These are phyloP conservation scores for Brotula barbata DNA, from an alignment of 2,797 vertebrate genomes.

Conservation along the genomic window DNA sequence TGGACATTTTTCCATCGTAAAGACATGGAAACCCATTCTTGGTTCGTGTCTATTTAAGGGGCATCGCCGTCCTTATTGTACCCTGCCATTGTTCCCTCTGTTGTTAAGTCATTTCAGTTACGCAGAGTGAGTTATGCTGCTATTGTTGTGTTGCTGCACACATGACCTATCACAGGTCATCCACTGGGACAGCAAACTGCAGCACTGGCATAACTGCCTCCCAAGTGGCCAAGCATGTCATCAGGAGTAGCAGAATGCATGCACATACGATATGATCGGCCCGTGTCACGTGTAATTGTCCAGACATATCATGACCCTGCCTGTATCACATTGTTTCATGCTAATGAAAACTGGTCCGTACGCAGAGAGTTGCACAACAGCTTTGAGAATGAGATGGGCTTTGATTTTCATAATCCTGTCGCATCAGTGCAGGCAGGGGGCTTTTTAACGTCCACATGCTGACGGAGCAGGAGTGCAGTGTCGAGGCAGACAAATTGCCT, in stretches of 20 bases:
- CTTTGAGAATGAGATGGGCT: slow-evolving; percentile 65
- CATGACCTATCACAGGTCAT: slow-evolving; percentile 61
- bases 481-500: slow-evolving; percentile 53
- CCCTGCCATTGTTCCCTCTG: slow-evolving; percentile 35
- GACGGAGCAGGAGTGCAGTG: slow-evolving; percentile 62
- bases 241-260: slow-evolving; percentile 46
- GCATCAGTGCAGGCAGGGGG: slow-evolving; percentile 57
- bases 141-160: slow-evolving; percentile 58
- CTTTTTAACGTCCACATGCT: slow-evolving; percentile 61
- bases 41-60: too few species aligned
- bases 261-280: slow-evolving; percentile 29
- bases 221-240: slow-evolving; percentile 46
- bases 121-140: slow-evolving; percentile 45
- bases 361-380: slow-evolving; percentile 62
- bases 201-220: slow-evolving; percentile 58
- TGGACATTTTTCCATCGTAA: slow-evolving; percentile 11
- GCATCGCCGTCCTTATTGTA: not conserved
- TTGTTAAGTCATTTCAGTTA: slow-evolving; percentile 65
- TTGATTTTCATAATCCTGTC: slow-evolving; percentile 77
- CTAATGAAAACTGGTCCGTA: slow-evolving; percentile 64
- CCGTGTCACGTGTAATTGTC: slow-evolving; percentile 61
- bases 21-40: too few species aligned
- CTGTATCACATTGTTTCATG: slow-evolving; percentile 66
- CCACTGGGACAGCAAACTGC: slow-evolving; percentile 59
- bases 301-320: slow-evolving; percentile 55